Base-by-base conservation (phyloP, 1,140 invertebrate genomes). In the Ceratina calcarata region DNA sequence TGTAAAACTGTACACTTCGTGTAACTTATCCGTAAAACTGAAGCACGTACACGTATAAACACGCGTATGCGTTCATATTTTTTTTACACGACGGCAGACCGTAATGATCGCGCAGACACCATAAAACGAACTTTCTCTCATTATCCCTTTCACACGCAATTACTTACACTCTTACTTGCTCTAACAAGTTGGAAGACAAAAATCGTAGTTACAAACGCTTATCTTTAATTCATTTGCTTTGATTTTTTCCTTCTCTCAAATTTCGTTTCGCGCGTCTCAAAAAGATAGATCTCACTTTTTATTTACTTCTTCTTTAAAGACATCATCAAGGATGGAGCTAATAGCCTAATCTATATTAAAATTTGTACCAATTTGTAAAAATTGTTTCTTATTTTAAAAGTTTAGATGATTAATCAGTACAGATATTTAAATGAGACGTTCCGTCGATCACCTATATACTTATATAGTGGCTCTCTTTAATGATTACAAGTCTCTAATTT, bases 151-250 rank as follows among this genome's bases (percentile, higher is more conserved):
- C 66, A 24, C 71, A 80, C 65, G 10, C 37, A 45, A 45, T 45
- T 45, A 45, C 37, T 45, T 45, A 71, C 69, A 64, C 32, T 13
- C 64, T 72, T 71, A 84, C 22, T 66, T 61, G 60, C 58, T 81
- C 75, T 78, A 71, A 78, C 80, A 86, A 45, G 37, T 87, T 88
- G 89, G 89, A 90, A 90, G 89, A 90, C 89, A 89, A 90, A 45
- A 45, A 45, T 90, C 77, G 84, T 66, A 86, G 79, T 85, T 85
- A 57, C 65, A 62, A 62, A 69, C 82, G 77, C 82, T 65, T 68
- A 74, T 66, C 57, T 81, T 81, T 61, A 72, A 72, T 68, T 53
- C 61, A 75, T 65, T 68, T 61, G 66, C 73, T 49, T 74, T 67
- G 70, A 79, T 72, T 73, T 49, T 62, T 60, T 79, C 61, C 32